These are phyloP conservation scores for Phymastichus coffea DNA, from an alignment of 1,140 invertebrate genomes.

Conservation along the genomic window DNA sequence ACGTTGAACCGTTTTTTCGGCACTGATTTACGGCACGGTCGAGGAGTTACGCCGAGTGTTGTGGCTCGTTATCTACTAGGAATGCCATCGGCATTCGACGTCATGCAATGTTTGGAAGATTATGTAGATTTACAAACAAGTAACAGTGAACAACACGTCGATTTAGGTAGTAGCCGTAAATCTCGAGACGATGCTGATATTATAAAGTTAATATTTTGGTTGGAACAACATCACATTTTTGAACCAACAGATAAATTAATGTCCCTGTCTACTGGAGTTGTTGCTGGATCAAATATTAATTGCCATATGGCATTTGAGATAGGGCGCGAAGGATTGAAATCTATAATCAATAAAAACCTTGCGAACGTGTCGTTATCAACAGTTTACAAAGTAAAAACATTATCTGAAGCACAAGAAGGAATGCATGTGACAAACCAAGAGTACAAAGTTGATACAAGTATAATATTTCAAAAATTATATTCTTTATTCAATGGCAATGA, in stretches of 20 bases:
- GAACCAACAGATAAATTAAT: background rate
- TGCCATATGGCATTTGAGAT: slow-evolving; percentile 6
- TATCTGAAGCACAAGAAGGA: background rate
- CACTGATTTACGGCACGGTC: slow-evolving; percentile 36
- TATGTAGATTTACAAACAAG: background rate
- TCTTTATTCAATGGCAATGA: background rate
- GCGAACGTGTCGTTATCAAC: background rate
- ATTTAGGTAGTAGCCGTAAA: background rate
- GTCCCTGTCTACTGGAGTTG: slow-evolving; percentile 10
- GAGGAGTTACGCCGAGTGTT: slow-evolving; percentile 26
- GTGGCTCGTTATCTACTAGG: slow-evolving; percentile 11
- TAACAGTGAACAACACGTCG: slow-evolving; percentile 31
- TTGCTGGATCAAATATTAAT: background rate
- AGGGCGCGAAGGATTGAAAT: background rate
- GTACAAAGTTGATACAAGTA: background rate
- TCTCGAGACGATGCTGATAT: background rate
- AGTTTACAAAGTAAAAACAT: background rate
- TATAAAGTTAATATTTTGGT: background rate
- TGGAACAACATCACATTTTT: background rate
- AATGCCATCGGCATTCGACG: background rate
- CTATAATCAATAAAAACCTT: background rate
- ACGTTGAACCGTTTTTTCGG: slow-evolving; percentile 34
- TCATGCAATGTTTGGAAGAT: background rate
- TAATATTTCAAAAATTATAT: slow-evolving; percentile 9
- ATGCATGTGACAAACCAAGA: background rate